Conservation (phyloP, 2,113 vertebrate species). For the Gopherus evgoodei region DNA sequence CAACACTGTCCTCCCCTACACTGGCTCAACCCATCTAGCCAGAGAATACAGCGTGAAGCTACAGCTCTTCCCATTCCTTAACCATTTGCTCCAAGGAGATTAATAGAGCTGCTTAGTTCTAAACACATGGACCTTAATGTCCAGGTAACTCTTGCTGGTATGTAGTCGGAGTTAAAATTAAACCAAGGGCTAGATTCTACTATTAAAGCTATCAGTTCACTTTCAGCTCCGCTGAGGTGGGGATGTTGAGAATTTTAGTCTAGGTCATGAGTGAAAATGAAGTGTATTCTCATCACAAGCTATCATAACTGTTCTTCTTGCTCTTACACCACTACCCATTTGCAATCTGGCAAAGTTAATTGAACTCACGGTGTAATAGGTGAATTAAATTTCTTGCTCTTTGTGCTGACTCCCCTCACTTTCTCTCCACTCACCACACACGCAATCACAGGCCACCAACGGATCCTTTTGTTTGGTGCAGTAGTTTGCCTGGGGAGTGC, state of each 20-base stretch:
- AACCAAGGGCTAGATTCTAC: too few species aligned
- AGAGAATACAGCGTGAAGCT: neutral
- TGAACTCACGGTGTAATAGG: neutral
- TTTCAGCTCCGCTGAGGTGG: neutral
- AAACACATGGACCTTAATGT: neutral
- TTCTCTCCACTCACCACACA: neutral
- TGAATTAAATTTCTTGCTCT: neutral
- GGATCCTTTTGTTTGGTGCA: fast-evolving
- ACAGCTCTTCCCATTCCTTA: neutral
- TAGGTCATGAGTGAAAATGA: neutral
- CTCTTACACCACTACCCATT: too few species aligned
- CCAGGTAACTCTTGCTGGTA: neutral
- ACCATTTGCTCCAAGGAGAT: neutral
- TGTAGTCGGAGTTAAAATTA: too few species aligned
- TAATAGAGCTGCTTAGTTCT: neutral
- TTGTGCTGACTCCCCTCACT: neutral
- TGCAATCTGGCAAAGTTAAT: neutral
- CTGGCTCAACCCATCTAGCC: neutral
- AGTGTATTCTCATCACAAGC: neutral
- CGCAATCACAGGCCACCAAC: neutral
- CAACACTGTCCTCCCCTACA: neutral
- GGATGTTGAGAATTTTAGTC: neutral
- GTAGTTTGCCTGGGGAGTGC: neutral
- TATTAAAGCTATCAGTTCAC: neutral
- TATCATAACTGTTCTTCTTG: neutral